Evolutionary conservation across 2,888 invertebrate species (phyloP).

Genomic region (Punctoribates punctum): DNA sequence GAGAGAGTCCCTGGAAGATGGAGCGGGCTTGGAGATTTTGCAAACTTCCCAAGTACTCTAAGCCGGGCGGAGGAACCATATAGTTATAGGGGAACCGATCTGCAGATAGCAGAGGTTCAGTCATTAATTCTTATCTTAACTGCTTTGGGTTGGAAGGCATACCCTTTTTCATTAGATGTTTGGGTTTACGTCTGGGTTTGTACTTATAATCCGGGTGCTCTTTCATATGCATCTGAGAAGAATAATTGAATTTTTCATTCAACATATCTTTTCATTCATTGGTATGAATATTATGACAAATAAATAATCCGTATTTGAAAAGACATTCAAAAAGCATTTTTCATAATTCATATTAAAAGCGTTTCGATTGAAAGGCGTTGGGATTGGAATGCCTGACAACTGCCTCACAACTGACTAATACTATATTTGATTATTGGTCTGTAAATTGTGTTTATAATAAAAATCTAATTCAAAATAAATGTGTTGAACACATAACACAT

Average conservation of each 20-base stretch:
- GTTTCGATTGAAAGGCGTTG: background rate
- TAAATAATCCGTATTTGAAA: background rate
- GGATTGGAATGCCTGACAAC: background rate
- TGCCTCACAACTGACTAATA: background rate
- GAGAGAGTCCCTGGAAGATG: no score
- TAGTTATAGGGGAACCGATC: background rate
- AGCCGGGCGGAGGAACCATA: no score
- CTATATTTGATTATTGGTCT: slow-evolving; percentile 3
- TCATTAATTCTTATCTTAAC: background rate
- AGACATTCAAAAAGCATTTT: background rate
- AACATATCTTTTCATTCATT: no score
- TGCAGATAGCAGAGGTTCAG: background rate
- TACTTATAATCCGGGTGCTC: slow-evolving; percentile 89
- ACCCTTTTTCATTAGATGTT: slow-evolving; percentile 60
- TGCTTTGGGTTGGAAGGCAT: no score
- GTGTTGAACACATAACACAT: background rate
- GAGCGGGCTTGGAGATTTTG: no score
- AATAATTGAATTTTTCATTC: background rate
- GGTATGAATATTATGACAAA: no score
- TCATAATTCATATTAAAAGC: background rate
- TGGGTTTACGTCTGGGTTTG: slow-evolving; percentile 73
- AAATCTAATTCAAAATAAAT: background rate
- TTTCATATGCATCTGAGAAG: slow-evolving; percentile 74
- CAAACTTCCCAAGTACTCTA: no score
- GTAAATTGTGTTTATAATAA: background rate